Percentiles rank a stretch among this genome's conserved stretches.
phyloP scores from a whole-genome alignment of 2,888 invertebrate genomes.

The Dicyrtoma fusca region DNA sequence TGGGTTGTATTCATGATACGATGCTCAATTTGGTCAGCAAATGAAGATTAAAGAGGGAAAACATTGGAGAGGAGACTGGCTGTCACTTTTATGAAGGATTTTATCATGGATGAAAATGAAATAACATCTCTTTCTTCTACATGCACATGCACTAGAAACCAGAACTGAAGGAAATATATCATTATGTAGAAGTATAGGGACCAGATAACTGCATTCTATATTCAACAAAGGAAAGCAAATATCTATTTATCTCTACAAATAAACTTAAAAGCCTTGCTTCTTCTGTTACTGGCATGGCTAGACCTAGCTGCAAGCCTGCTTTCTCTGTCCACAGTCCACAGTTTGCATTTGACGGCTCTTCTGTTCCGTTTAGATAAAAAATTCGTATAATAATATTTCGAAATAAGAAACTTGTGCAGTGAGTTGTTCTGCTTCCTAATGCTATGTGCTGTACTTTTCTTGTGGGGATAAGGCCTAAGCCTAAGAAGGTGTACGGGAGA shows the following conservation, averaged over 20 bases:
- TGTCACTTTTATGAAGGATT: conserved; percentile 23
- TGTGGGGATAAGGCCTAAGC: no score
- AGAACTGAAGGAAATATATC: no score
- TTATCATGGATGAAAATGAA: conserved; percentile 22
- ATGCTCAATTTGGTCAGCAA: neutral
- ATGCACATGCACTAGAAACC: no score
- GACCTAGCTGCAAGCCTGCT: neutral
- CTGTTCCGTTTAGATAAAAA: neutral
- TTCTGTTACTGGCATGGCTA: no score
- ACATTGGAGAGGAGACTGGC: neutral
- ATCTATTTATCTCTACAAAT: neutral
- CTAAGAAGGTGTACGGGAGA: no score
- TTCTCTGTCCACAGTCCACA: neutral
- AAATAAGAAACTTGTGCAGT: no score
- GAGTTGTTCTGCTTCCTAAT: no score
- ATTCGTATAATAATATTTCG: no score
- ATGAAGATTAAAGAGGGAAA: conserved; percentile 26
- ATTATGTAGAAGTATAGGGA: no score
- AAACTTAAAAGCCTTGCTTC: neutral
- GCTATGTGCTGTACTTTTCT: no score
- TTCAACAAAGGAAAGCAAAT: conserved; percentile 14
- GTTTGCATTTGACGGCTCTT: neutral
- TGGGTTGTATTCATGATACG: no score
- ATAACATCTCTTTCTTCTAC: neutral
- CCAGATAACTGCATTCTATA: no score